These are phyloP conservation scores for Apaloderma vittatum DNA, from an alignment of 2,113 vertebrate genomes.

Conservation along the genomic window DNA sequence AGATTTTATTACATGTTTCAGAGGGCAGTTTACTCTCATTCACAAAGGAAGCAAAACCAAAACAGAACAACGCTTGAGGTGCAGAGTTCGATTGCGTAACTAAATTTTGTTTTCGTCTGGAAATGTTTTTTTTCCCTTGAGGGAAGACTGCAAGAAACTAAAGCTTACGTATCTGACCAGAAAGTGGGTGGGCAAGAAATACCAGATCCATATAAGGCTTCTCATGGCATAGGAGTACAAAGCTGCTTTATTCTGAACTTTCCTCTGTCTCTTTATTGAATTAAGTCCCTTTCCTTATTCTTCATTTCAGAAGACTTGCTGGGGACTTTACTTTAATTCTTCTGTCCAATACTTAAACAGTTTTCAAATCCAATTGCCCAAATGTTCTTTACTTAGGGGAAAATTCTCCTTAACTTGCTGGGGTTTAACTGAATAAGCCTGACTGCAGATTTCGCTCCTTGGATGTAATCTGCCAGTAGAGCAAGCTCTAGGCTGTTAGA, in stretches of 20 bases:
- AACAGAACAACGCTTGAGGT: conserved; percentile 15
- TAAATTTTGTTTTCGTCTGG: conserved; percentile 28
- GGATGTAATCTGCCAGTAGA: not conserved
- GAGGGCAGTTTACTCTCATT: conserved; percentile 18
- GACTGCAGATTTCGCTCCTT: not conserved
- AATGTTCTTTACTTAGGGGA: not conserved
- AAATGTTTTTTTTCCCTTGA: conserved; percentile 22
- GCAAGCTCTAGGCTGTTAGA: not conserved
- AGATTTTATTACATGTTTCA: conserved; percentile 32
- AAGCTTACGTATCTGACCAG: not conserved
- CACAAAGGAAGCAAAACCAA: not conserved
- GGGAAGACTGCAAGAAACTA: not conserved
- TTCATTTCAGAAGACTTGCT: conserved; percentile 27
- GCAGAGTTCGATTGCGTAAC: not conserved
- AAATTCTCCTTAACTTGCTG: not conserved
- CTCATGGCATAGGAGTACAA: not conserved
- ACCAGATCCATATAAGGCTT: not conserved
- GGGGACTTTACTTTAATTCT: conserved; percentile 19
- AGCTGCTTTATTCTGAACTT: conserved; percentile 26
- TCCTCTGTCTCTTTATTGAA: not conserved
- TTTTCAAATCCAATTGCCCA: not conserved
- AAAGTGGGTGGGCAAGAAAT: conserved; percentile 39
- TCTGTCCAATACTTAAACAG: not conserved
- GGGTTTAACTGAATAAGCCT: conserved; percentile 1
- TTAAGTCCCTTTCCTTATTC: conserved; percentile 7